A percentile compares a stretch with the other conserved stretches of the same genome.
Evolutionary conservation across 2,797 vertebrate genomes (phyloP).

Genomic region (Pogonophryne albipinna): DNA sequence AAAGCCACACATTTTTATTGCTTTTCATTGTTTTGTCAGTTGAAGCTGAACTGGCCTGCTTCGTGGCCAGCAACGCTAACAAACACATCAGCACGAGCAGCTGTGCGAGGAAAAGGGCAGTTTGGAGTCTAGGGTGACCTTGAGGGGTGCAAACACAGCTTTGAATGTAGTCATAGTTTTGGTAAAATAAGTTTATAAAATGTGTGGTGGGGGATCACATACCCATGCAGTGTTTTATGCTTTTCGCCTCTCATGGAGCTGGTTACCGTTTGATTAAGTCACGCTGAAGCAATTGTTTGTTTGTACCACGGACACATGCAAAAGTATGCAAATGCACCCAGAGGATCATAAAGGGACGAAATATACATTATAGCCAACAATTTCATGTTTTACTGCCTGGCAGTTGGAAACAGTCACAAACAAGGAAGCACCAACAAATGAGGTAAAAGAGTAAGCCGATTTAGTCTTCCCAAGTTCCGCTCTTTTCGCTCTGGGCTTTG

Average conservation of each 20-base stretch:
- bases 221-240: background rate
- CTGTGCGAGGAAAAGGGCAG: constrained; percentile 28
- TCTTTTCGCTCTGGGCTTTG: no score
- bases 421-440: no score
- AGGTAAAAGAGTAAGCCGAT: no score
- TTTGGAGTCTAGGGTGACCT: constrained; percentile 29
- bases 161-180: background rate
- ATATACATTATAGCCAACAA: background rate
- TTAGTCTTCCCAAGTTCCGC: no score
- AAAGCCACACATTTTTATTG: constrained; percentile 59
- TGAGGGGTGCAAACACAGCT: constrained; percentile 4
- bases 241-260: background rate
- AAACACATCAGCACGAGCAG: constrained; percentile 45
- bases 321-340: background rate
- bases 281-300: background rate
- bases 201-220: background rate
- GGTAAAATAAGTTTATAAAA: background rate
- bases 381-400: no score
- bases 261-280: background rate
- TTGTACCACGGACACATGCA: background rate
- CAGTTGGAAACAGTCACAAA: no score
- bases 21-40: constrained; percentile 63
- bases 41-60: constrained; percentile 44
- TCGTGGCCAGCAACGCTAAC: constrained; percentile 47
- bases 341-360: background rate